Base-by-base conservation (phyloP, 2,888 invertebrate species). In the Augiades crinisus region DNA sequence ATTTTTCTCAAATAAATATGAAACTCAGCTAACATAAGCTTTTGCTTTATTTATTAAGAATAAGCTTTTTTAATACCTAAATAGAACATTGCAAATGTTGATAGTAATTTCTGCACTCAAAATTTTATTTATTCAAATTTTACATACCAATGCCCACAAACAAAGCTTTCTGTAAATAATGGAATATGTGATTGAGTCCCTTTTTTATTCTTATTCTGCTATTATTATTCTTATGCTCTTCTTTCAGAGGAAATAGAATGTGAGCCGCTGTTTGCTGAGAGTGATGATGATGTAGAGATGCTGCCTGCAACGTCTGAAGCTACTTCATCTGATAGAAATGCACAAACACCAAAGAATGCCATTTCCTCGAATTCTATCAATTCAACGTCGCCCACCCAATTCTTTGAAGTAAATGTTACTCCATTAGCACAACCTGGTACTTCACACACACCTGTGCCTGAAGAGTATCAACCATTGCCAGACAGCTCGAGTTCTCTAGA, bases 191-290 rank as follows among this genome's bases (percentile, higher is more conserved):
- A n/a, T n/a, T n/a, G n/a, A n/a, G n/a, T n/a, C n/a, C n/a, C n/a
- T n/a, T n/a, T n/a, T n/a, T n/a, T n/a, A n/a, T n/a, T n/a, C n/a
- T n/a, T n/a, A n/a, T n/a, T n/a, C n/a, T n/a, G n/a, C 3, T 19
- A 19, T 19, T 19, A 19, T 19, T 4, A 19, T n/a, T n/a, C n/a
- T n/a, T n/a, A n/a, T n/a, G n/a, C n/a, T n/a, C n/a, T 30, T 57
- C 63, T 56, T 76, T 91, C 88, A 86, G 92, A 91, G 62, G 92
- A 92, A 68, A 92, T 92, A 91, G 92, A 93, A 60, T 92, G 91
- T 75, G 92, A 92, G 57, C 91, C 91, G 58, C 77, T 93, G 53
- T 93, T 93, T 78, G 92, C 92, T 49, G 92, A 92, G 63, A 92
- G 92, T 75, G 93, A 92, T 71, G 91, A 92, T 62, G 92, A 93